Evolutionary conservation across 2,888 invertebrate genomes (phyloP).

Genomic region (Parascotia fuliginaria): DNA sequence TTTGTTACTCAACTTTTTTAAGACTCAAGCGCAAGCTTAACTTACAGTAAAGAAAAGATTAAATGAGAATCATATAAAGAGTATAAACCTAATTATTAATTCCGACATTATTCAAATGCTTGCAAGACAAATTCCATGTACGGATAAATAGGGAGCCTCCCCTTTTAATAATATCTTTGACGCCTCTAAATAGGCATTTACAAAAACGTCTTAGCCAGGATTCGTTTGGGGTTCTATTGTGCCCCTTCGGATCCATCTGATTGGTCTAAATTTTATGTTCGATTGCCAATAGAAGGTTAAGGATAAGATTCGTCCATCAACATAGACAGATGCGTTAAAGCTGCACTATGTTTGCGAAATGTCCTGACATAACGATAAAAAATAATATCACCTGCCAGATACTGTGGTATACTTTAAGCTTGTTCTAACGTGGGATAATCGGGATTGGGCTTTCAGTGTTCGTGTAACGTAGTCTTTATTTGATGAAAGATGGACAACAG

Average conservation of each 20-base stretch:
- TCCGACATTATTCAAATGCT: background rate
- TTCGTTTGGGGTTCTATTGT: constrained; percentile 60
- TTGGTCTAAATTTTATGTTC: constrained; percentile 57
- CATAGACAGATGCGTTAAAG: constrained; percentile 69
- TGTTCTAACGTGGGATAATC: constrained; percentile 9
- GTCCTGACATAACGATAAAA: constrained; percentile 52
- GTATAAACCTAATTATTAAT: background rate
- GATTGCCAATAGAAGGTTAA: constrained; percentile 60
- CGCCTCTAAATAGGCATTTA: constrained; percentile 22
- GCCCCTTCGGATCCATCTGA: constrained; percentile 45
- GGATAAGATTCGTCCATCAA: constrained; percentile 63
- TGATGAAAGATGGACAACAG: too few species aligned
- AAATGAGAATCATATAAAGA: too few species aligned
- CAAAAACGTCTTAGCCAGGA: constrained; percentile 17
- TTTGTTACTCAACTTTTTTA: too few species aligned
- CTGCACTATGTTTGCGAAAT: constrained; percentile 57
- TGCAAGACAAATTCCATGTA: background rate
- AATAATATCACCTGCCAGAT: constrained; percentile 59
- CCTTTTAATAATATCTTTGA: constrained; percentile 3
- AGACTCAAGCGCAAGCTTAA: too few species aligned
- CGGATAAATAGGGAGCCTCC: constrained; percentile 19
- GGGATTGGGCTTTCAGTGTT: background rate
- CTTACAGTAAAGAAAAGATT: too few species aligned
- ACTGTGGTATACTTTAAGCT: background rate
- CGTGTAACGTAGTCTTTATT: too few species aligned